Conservation (phyloP, 1,140 invertebrate species). For the Tetranychus cinnabarinus region DNA sequence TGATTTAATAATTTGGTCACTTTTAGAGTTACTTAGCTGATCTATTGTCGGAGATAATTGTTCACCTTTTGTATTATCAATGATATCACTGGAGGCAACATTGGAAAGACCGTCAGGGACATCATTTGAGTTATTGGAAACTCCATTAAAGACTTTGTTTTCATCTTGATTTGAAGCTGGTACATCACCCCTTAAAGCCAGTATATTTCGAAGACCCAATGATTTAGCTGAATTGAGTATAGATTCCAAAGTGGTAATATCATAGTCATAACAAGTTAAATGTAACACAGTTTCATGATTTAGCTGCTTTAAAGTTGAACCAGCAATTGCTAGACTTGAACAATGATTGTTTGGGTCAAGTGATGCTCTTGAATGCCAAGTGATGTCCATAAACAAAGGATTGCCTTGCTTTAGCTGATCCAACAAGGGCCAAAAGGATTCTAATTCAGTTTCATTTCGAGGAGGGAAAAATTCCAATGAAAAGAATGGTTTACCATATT, state of each 20-base stretch:
- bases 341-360: conserved; percentile 30
- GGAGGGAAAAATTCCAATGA: conserved; percentile 40
- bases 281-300: conserved; percentile 37
- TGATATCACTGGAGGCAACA: neutral
- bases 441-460: conserved; percentile 27
- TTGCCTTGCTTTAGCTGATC: conserved; percentile 27
- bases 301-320: conserved; percentile 30
- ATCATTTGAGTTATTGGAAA: too few relatives aligned
- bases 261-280: conserved; percentile 29
- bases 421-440: conserved; percentile 24
- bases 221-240: conserved; percentile 28
- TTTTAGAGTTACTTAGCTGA: neutral
- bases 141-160: neutral
- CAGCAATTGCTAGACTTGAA: conserved; percentile 33
- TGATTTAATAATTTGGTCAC: neutral
- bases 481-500: conserved; percentile 22
- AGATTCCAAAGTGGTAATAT: conserved; percentile 22
- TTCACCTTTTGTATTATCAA: neutral
- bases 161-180: neutral
- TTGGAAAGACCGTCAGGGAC: neutral
- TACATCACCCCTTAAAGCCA: conserved; percentile 32
- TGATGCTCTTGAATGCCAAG: conserved; percentile 35
- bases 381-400: conserved; percentile 37
- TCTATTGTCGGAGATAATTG: too few relatives aligned
- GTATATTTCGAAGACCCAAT: conserved; percentile 32